A percentile compares a stretch with the other conserved stretches of the same genome.
Evolutionary conservation across 2,888 invertebrate species (phyloP).

Genomic region (Oxystoma pomonae): DNA sequence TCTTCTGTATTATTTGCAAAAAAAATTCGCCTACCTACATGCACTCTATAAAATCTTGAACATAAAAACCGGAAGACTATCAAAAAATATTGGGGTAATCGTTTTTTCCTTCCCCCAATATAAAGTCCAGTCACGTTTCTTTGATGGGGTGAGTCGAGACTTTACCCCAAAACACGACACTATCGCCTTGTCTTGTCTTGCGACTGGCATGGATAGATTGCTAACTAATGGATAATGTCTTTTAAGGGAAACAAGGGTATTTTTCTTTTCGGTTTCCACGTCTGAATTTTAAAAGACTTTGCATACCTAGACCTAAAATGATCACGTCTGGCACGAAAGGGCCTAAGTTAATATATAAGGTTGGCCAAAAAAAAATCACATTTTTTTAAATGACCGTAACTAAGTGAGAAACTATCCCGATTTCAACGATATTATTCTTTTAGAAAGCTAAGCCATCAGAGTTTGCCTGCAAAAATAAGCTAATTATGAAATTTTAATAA

Average conservation of each 20-base stretch:
- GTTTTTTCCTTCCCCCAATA: neutral
- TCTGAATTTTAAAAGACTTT: neutral
- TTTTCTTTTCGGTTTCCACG: neutral
- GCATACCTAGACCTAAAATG: too few species aligned
- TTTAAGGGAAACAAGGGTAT: neutral
- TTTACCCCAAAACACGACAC: neutral
- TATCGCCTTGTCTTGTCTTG: neutral
- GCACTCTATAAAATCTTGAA: neutral
- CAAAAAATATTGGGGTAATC: neutral
- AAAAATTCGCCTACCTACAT: too few species aligned
- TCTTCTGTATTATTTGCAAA: neutral
- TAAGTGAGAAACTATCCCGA: too few species aligned
- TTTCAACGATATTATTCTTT: too few species aligned
- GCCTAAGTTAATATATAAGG: too few species aligned
- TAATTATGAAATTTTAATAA: too few species aligned
- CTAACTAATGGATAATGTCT: neutral
- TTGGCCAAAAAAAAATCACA: too few species aligned
- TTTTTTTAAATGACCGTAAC: too few species aligned
- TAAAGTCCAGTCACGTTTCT: neutral
- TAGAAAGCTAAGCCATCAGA: too few species aligned
- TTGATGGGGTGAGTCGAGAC: neutral
- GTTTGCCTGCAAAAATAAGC: too few species aligned
- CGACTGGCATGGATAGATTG: neutral
- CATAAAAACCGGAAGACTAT: neutral
- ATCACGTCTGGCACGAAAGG: too few species aligned